Base-by-base conservation (phyloP, 1,140 invertebrate genomes). In the Bombus waltoni region DNA sequence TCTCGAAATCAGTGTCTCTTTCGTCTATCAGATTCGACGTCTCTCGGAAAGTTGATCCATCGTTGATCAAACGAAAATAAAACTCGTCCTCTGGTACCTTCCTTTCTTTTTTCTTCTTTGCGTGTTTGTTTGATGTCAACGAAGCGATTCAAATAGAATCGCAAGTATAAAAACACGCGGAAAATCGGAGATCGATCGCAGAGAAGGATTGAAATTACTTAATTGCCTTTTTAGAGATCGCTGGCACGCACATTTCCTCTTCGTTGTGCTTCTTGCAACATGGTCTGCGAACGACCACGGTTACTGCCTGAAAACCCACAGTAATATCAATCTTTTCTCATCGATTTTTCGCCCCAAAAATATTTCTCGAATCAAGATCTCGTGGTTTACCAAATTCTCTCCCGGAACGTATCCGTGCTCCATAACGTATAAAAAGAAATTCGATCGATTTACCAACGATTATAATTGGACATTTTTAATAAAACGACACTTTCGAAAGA, bases 181-280 rank as follows among this genome's bases (percentile, higher is more conserved):
- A 62, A 10, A 28, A 22, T 53, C 8, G 47, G 10, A 62, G 11
- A 68, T 5, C 32, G 44, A 1, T 59, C 70, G 18, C 8, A 25
- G 70, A 6, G n/a, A 79, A 66, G 66, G 13, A 59, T 71, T n/a
- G 32, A 62, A 85, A 85, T 85, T 79, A 85, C 53, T 83, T 77
- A 73, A 81, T 93, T 93, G 91, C 92, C 92, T 92, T 91, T 83
- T 88, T 75, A 38, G 89, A 66, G 42, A 93, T 79, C 22, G 81
- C 65, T 8, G 91, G 91, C 25, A 83, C 86, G 70, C 91, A 93
- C 87, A 92, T 93, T 78, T 91, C 85, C 35, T 71, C 57, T 13
- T 81, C 82, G 15, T 89, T 86, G n/a, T 42, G 35, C 40, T 83
- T 81, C 74, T 74, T 85, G 81, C 91, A 93, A 78, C 91, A 93